Conservation (phyloP, 2,888 invertebrate genomes). For the Coenonympha glycerion region DNA sequence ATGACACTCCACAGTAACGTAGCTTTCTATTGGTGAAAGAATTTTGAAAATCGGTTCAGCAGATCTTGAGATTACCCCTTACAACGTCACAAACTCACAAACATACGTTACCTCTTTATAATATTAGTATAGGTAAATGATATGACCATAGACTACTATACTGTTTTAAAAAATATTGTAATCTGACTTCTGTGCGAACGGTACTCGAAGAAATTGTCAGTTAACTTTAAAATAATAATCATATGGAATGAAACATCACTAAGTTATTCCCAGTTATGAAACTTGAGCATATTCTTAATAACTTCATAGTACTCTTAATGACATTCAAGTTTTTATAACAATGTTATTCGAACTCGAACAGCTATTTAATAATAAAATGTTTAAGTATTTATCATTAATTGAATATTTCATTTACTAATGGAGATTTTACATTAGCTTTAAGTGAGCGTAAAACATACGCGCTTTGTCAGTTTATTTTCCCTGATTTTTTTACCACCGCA, state of each 20-base stretch:
- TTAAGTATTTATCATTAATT: background rate
- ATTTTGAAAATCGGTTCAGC: too few relatives aligned
- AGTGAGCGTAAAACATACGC: background rate
- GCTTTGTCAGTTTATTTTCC: background rate
- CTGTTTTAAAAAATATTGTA: too few relatives aligned
- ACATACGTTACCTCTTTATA: too few relatives aligned
- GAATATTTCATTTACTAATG: background rate
- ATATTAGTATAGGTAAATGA: too few relatives aligned
- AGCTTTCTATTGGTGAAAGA: too few relatives aligned
- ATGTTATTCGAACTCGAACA: slow-evolving; percentile 1
- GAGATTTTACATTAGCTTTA: background rate
- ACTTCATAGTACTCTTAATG: background rate
- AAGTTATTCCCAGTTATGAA: slow-evolving; percentile 4
- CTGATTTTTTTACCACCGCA: too few relatives aligned
- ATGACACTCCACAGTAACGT: too few relatives aligned
- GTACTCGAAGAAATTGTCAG: slow-evolving; percentile 33
- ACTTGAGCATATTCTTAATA: slow-evolving; percentile 15
- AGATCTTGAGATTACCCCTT: too few relatives aligned
- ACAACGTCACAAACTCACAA: too few relatives aligned
- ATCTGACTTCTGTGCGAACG: slow-evolving; percentile 18
- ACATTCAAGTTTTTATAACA: background rate
- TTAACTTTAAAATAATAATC: slow-evolving; percentile 5
- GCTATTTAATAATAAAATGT: background rate
- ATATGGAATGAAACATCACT: slow-evolving; percentile 17
- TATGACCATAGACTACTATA: too few relatives aligned